Evolutionary conservation across 2,113 vertebrate species (phyloP).

Genomic region (Brachypteracias leptosomus): DNA sequence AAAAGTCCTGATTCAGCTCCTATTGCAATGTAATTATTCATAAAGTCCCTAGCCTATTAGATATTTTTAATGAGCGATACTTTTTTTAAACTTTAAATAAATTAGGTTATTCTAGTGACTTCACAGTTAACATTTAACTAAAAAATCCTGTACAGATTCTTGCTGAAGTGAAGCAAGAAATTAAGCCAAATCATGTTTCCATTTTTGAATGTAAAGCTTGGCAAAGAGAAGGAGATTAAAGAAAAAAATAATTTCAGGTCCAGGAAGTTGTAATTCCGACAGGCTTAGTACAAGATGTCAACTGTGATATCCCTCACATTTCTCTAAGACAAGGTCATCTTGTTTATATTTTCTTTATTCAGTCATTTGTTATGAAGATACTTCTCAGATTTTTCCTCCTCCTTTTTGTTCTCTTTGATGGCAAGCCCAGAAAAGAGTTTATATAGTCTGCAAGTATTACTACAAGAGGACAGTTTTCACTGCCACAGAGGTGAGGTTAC

Average conservation of each 20-base stretch:
- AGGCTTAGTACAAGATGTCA: background rate
- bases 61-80: background rate
- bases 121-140: background rate
- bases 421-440: constrained; percentile 24
- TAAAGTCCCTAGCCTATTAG: background rate
- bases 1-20: background rate
- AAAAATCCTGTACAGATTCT: background rate
- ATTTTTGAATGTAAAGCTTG: background rate
- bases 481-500: background rate
- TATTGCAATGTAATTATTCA: background rate
- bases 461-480: background rate
- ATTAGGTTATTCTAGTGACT: background rate
- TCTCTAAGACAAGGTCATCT: constrained; percentile 2
- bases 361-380: background rate
- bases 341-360: background rate
- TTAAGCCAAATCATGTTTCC: background rate
- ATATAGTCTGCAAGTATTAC: background rate
- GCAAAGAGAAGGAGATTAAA: background rate
- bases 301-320: background rate
- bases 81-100: background rate
- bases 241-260: background rate
- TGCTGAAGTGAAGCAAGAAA: background rate
- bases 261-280: background rate
- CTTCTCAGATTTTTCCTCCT: background rate
- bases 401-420: constrained; percentile 27